A percentile compares a stretch with the other conserved stretches of the same genome.
phyloP scores from a whole-genome alignment of 1,140 invertebrate genomes.

The Drosophila mayri region DNA sequence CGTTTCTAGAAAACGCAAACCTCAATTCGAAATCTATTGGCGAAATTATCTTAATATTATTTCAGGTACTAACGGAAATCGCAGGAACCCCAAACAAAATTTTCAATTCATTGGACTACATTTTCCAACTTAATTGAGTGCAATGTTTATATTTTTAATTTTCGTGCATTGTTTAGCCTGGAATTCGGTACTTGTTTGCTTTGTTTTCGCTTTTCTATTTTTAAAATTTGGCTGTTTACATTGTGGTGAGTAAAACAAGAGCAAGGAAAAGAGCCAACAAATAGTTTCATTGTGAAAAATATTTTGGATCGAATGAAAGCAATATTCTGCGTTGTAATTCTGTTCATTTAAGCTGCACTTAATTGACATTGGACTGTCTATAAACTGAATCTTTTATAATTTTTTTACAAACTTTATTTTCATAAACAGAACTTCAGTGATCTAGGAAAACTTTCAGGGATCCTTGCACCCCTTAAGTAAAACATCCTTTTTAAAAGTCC shows the following conservation, averaged over 20 bases:
- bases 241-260: conserved; percentile 28
- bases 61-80: conserved; percentile 1
- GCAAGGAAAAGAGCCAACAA: background rate
- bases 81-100: conserved; percentile 1
- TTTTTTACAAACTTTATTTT: too few species aligned
- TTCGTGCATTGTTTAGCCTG: conserved; percentile 30
- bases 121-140: conserved; percentile 38
- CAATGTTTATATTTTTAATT: conserved; percentile 28
- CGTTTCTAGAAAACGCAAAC: too few species aligned
- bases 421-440: too few species aligned
- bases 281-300: conserved; percentile 1
- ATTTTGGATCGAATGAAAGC: background rate
- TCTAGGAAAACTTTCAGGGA: too few species aligned
- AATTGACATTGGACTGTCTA: background rate
- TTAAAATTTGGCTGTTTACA: conserved; percentile 47
- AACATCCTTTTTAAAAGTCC: too few species aligned
- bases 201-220: conserved; percentile 37
- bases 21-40: background rate
- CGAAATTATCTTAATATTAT: conserved; percentile 1
- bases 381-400: too few species aligned
- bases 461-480: too few species aligned
- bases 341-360: background rate
- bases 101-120: conserved; percentile 1
- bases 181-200: conserved; percentile 25
- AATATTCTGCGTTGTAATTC: background rate